phyloP scores from a whole-genome alignment of 2,888 invertebrate species.

The Brachylomia viminalis region DNA sequence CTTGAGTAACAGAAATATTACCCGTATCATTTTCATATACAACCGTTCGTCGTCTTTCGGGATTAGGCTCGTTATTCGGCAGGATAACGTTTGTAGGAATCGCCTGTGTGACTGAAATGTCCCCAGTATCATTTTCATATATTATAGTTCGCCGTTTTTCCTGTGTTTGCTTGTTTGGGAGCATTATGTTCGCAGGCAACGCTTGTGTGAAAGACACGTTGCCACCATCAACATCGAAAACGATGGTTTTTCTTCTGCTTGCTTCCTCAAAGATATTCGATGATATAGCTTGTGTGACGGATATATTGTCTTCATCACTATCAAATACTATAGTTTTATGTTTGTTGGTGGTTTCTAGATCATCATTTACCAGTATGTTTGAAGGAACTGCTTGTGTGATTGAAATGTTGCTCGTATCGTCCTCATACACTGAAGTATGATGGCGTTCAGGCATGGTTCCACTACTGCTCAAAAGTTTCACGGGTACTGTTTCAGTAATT shows the following conservation, averaged over 20 bases:
- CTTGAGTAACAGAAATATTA: conserved; percentile 52
- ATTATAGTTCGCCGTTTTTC: conserved; percentile 58
- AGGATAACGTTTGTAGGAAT: conserved; percentile 56
- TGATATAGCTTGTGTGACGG: conserved; percentile 72
- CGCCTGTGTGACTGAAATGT: conserved; percentile 66
- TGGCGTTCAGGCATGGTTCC: background rate
- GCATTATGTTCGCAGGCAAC: conserved; percentile 50
- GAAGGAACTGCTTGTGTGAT: conserved; percentile 61
- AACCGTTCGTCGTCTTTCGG: conserved; percentile 23
- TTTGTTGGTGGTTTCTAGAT: background rate
- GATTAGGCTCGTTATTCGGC: background rate
- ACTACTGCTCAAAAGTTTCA: conserved; percentile 17
- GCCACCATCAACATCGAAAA: conserved; percentile 59
- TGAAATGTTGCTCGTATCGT: conserved; percentile 48
- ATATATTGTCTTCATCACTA: conserved; percentile 67
- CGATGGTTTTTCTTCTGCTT: conserved; percentile 57
- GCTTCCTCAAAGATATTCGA: conserved; percentile 48
- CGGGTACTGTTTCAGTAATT: conserved; percentile 48
- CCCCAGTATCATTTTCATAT: conserved; percentile 57
- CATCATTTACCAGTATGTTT: conserved; percentile 44
- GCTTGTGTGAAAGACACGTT: conserved; percentile 70
- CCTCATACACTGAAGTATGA: conserved; percentile 40
- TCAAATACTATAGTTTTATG: conserved; percentile 47
- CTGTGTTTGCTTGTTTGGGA: conserved; percentile 11
- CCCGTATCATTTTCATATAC: conserved; percentile 30